Evolutionary conservation across 1,140 invertebrate genomes (phyloP).

Genomic region (Calephelis virginiensis): DNA sequence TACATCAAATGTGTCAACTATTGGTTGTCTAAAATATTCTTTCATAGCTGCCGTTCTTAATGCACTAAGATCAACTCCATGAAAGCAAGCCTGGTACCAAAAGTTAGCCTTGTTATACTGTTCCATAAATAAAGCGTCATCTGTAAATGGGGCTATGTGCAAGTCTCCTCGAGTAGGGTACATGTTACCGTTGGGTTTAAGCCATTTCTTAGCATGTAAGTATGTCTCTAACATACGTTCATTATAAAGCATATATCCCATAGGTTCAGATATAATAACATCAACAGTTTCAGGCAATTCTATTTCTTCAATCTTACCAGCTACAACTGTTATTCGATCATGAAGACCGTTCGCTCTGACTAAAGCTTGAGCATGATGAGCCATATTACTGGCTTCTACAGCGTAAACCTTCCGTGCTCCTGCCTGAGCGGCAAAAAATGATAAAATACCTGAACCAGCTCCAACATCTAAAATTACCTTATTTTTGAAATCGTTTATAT

Average conservation of each 20-base stretch:
- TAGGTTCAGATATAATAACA: slow-evolving; percentile 98
- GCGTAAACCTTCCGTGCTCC: slow-evolving; percentile 98
- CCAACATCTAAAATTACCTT: slow-evolving; percentile 98
- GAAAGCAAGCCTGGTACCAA: slow-evolving; percentile 99
- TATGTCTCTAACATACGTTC: slow-evolving; percentile 99
- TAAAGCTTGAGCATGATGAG: slow-evolving; percentile 95
- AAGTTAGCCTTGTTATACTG: slow-evolving; percentile 99
- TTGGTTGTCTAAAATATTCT: slow-evolving; percentile 99
- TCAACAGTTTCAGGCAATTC: slow-evolving; percentile 96
- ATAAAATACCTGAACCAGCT: slow-evolving; percentile 97
- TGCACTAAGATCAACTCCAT: slow-evolving; percentile 96
- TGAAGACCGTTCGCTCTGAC: slow-evolving; percentile 94
- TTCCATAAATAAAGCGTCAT: slow-evolving; percentile 98
- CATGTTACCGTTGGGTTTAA: slow-evolving; percentile 95
- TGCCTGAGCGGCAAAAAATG: slow-evolving; percentile 98
- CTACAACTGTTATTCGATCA: slow-evolving; percentile 93
- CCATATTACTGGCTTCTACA: slow-evolving; percentile 99
- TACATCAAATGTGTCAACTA: slow-evolving; percentile 99
- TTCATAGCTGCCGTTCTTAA: slow-evolving; percentile 93
- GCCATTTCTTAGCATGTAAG: slow-evolving; percentile 98
- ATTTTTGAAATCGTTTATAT: slow-evolving; percentile 93
- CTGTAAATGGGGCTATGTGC: slow-evolving; percentile 98
- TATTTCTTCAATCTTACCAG: slow-evolving; percentile 99
- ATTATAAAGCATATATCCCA: slow-evolving; percentile 99
- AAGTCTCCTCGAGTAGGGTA: slow-evolving; percentile 97